Evolutionary conservation across 2,797 vertebrate genomes (phyloP).

Genomic region (Propithecus deckenii): DNA sequence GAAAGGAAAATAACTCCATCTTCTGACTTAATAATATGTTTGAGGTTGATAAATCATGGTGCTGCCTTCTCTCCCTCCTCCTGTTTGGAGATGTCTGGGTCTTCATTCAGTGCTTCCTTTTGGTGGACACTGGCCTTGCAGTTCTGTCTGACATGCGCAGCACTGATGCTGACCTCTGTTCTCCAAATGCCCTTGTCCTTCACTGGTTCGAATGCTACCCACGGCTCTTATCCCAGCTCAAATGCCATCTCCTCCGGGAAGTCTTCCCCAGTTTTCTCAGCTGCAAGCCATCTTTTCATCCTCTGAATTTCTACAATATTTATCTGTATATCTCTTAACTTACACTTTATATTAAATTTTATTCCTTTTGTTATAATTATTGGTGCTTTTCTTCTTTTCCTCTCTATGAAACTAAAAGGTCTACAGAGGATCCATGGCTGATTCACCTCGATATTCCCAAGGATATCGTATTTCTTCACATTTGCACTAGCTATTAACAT

Average conservation of each 20-base stretch:
- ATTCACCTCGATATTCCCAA: not conserved
- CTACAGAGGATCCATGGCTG: not conserved
- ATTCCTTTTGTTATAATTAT: not conserved
- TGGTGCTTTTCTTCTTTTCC: not conserved
- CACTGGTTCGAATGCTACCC: not conserved
- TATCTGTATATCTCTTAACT: not conserved
- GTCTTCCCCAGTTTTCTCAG: not conserved
- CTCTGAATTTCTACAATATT: not conserved
- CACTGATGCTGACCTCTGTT: not conserved
- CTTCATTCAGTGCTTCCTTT: not conserved
- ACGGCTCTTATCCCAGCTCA: not conserved
- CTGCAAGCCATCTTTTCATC: not conserved
- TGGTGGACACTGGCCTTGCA: not conserved
- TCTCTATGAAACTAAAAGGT: not conserved
- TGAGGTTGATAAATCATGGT: not conserved
- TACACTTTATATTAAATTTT: not conserved
- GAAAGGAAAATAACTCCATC: slow-evolving; percentile 1
- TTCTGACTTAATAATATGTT: not conserved
- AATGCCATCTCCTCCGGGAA: rapidly evolving
- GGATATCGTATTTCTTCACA: not conserved
- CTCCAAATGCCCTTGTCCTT: not conserved
- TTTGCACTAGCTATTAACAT: not conserved
- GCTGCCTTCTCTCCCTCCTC: not conserved
- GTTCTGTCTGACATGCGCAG: not conserved
- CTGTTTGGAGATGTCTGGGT: not conserved